Evolutionary conservation across 2,797 vertebrate species (phyloP).

Genomic region (Staurois parvus): DNA sequence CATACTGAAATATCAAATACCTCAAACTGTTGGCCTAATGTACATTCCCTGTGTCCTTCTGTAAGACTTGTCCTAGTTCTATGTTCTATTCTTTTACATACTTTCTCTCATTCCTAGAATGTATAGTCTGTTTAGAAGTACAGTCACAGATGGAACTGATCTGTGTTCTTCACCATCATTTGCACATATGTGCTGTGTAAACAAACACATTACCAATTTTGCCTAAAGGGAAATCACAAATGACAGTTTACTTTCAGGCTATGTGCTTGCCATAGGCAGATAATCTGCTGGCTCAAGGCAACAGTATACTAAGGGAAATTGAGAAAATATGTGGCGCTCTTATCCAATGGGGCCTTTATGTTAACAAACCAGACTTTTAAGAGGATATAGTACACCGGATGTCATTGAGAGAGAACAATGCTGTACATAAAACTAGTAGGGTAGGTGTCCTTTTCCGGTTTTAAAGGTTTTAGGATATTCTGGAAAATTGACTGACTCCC

Average conservation of each 20-base stretch:
- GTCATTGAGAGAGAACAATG: too few species aligned
- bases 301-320: too few species aligned
- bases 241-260: neutral
- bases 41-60: neutral
- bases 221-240: conserved; percentile 27
- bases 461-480: too few species aligned
- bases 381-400: too few species aligned
- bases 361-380: too few species aligned
- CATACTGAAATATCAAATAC: too few species aligned
- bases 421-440: too few species aligned
- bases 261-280: neutral
- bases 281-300: neutral
- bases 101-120: conserved; percentile 16
- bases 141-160: neutral
- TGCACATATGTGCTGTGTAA: neutral
- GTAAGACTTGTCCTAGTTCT: neutral
- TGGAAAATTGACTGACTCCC: too few species aligned
- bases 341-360: too few species aligned
- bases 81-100: conserved; percentile 8
- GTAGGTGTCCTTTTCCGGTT: too few species aligned
- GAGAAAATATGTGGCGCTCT: too few species aligned
- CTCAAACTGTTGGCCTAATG: too few species aligned
- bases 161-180: neutral
- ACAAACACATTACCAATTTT: neutral
- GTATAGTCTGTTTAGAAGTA: neutral